These are phyloP conservation scores for Phortica magna DNA, from an alignment of 2,888 invertebrate species.

Conservation along the genomic window DNA sequence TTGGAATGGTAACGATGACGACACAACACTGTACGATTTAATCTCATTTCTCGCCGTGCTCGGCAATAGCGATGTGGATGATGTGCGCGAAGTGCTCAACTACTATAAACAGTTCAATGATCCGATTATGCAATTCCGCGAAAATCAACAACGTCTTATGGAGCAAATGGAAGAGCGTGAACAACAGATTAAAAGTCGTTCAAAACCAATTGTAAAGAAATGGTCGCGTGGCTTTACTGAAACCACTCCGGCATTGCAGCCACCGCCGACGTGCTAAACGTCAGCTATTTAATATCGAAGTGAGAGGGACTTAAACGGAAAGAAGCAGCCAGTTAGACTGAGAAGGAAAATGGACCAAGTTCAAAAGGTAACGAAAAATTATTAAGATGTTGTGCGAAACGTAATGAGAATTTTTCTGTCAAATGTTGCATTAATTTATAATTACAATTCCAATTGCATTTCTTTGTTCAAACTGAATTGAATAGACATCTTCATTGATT, in stretches of 20 bases:
- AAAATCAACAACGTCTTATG: slow-evolving; percentile 89
- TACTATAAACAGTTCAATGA: slow-evolving; percentile 96
- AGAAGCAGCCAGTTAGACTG: too few species aligned
- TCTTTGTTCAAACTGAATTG: too few species aligned
- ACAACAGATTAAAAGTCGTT: slow-evolving; percentile 79
- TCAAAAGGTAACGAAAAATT: too few species aligned
- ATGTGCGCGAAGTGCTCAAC: slow-evolving; percentile 94
- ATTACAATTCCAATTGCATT: too few species aligned
- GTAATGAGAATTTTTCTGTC: too few species aligned
- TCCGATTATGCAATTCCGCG: slow-evolving; percentile 93
- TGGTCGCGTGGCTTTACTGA: slow-evolving; percentile 82
- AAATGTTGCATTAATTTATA: too few species aligned
- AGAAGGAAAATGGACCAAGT: too few species aligned
- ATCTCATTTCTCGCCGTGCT: slow-evolving; percentile 94
- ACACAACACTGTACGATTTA: slow-evolving; percentile 91
- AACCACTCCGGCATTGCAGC: slow-evolving; percentile 9
- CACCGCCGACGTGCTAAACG: background rate
- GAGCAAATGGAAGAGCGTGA: slow-evolving; percentile 83
- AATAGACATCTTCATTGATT: too few species aligned
- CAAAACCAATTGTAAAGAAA: slow-evolving; percentile 80
- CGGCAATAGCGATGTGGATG: slow-evolving; percentile 90
- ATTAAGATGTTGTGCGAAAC: too few species aligned
- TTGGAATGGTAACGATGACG: slow-evolving; percentile 96
- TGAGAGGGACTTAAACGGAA: too few species aligned
- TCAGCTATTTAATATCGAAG: too few species aligned